These are phyloP conservation scores for Redunca redunca DNA, from an alignment of 2,113 vertebrate genomes.

Conservation along the genomic window DNA sequence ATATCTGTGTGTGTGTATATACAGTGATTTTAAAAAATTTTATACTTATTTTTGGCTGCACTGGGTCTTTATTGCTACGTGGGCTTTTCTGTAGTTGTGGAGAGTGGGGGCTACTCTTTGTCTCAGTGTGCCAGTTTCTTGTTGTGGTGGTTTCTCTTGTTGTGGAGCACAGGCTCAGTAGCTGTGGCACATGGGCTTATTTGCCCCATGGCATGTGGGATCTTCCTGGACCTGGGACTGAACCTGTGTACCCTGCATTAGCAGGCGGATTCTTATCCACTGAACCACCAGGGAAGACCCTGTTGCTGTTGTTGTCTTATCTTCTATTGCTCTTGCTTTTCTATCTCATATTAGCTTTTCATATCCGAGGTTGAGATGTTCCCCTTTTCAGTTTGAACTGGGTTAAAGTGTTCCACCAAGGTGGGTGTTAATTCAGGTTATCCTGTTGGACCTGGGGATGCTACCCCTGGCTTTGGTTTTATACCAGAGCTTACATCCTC, in stretches of 20 bases:
- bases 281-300: neutral
- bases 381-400: neutral
- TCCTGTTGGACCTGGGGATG: neutral
- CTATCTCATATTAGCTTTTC: neutral
- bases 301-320: neutral
- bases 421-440: neutral
- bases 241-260: neutral
- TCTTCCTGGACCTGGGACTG: neutral
- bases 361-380: neutral
- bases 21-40: neutral
- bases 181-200: neutral
- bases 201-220: neutral
- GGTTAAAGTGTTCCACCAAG: neutral
- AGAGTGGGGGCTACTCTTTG: neutral
- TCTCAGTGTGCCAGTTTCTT: neutral
- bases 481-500: neutral
- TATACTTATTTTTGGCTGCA: neutral
- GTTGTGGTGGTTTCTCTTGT: neutral
- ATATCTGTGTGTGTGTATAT: fast-evolving
- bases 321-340: neutral
- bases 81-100: neutral
- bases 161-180: neutral
- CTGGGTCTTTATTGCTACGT: neutral
- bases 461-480: neutral
- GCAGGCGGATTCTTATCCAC: neutral